Percentiles rank a stretch among this genome's conserved stretches.
Conservation (phyloP, 64 coral and sea anemone genomes). For the Platygyra sinensis region DNA sequence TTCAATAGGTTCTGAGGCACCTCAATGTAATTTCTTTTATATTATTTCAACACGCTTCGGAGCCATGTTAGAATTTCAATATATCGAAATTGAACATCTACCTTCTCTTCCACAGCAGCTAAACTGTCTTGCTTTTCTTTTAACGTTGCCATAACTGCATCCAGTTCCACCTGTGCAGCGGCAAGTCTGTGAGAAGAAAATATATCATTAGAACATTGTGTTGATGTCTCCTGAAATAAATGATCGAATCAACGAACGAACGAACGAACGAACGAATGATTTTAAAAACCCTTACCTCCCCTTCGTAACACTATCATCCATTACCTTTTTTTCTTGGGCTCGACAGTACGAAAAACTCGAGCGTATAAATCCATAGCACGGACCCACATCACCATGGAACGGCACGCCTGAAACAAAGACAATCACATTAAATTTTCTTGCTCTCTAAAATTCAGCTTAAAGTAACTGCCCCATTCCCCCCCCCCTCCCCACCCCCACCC, state of each 20-base stretch:
- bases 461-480: no score
- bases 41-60: no score
- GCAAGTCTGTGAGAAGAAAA: constrained; percentile 61
- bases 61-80: not conserved
- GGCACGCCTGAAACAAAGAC: constrained; percentile 71
- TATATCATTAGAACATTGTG: no score
- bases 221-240: no score
- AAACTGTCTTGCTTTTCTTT: constrained; percentile 92
- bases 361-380: constrained; percentile 94
- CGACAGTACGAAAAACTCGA: constrained; percentile 88
- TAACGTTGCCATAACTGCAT: constrained; percentile 92
- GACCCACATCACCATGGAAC: constrained; percentile 99
- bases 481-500: no score
- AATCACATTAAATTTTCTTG: not conserved
- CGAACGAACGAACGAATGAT: no score
- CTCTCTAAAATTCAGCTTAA: no score
- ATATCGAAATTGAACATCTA: not conserved
- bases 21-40: no score
- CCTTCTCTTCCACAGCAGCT: constrained; percentile 93
- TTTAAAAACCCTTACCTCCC: no score
- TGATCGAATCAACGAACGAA: no score
- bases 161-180: constrained; percentile 85
- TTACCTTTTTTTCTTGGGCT: constrained; percentile 86
- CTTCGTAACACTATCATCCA: not conserved
- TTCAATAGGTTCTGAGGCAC: no score